A percentile compares a stretch with the other conserved stretches of the same genome.
phyloP scores from a whole-genome alignment of 1,140 invertebrate genomes.

The Metaphire vulgaris region DNA sequence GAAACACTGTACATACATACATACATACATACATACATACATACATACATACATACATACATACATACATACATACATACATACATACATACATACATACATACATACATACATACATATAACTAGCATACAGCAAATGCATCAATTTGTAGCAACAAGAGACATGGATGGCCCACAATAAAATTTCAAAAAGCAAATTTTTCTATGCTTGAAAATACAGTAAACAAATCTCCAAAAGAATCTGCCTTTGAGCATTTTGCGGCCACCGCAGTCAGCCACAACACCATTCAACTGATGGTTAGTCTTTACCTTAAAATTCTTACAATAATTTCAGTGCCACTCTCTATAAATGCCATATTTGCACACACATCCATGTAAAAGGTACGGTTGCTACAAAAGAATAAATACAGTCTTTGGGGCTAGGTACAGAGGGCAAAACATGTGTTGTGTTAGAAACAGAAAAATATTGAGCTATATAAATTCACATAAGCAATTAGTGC shows the following conservation, averaged over 20 bases:
- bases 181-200: neutral
- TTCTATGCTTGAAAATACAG: neutral
- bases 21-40: neutral
- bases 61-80: constrained; percentile 7
- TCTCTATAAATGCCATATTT: too few species aligned
- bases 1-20: neutral
- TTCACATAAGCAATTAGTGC: too few species aligned
- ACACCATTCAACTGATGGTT: neutral
- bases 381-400: too few species aligned
- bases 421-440: too few species aligned
- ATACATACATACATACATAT: neutral
- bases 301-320: too few species aligned
- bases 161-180: neutral
- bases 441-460: too few species aligned
- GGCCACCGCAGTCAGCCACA: neutral
- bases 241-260: neutral
- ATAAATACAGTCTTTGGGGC: too few species aligned
- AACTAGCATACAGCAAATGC: neutral
- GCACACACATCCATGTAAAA: too few species aligned
- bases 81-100: neutral
- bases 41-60: constrained; percentile 5
- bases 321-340: too few species aligned
- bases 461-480: too few species aligned
- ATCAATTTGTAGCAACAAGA: neutral
- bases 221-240: neutral